phyloP scores from a whole-genome alignment of 2,113 vertebrate species.

The Ploceus nigricollis region DNA sequence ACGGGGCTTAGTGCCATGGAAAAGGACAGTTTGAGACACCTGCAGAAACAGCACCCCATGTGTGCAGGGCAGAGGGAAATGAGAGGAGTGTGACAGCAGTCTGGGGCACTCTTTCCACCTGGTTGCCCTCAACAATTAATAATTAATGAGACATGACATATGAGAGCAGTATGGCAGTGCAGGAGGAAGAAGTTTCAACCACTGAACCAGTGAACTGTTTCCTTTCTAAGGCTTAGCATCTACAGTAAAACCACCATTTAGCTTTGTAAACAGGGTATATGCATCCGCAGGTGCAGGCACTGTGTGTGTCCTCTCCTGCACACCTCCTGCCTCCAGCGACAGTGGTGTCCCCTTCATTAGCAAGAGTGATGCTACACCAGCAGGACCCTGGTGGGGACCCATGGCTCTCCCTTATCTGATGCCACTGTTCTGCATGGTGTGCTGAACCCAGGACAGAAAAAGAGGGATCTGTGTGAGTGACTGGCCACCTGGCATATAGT shows the following conservation, averaged over 20 bases:
- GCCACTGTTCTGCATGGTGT: background rate
- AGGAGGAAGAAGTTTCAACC: background rate
- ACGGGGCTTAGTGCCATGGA: accelerated
- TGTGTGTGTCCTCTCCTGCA: background rate
- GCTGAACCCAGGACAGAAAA: background rate
- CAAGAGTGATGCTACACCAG: accelerated
- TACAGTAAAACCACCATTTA: background rate
- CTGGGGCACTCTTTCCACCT: background rate
- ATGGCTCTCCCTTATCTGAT: background rate
- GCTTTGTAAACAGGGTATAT: accelerated
- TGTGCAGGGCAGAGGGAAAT: background rate
- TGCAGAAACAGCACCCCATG: accelerated
- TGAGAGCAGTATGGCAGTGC: background rate
- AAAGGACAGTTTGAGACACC: background rate
- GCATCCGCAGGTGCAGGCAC: background rate
- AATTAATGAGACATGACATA: background rate
- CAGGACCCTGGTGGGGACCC: background rate
- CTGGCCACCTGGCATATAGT: background rate
- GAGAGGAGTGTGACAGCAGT: background rate
- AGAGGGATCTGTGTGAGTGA: background rate
- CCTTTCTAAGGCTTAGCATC: background rate
- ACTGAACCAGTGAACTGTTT: background rate
- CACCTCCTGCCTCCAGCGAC: background rate
- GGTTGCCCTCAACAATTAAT: background rate
- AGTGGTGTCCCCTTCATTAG: background rate